Percentiles rank a stretch among this genome's conserved stretches.
Evolutionary conservation across 2,113 vertebrate genomes (phyloP).

Genomic region (Boulengeromyrus knoepffleri): DNA sequence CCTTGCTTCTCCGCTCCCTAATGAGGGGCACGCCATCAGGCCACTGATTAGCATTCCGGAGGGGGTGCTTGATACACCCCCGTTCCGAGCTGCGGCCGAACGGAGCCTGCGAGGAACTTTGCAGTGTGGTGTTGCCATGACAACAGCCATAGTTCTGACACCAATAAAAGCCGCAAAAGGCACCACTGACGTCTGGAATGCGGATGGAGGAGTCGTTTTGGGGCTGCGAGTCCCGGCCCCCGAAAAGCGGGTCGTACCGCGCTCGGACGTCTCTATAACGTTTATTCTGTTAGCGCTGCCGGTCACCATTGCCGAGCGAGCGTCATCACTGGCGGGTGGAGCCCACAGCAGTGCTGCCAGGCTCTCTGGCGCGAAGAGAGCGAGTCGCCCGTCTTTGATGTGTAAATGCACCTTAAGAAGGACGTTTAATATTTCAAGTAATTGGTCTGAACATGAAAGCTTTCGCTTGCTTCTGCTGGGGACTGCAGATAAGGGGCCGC

Average conservation of each 20-base stretch:
- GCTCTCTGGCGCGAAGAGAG: conserved; percentile 22
- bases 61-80: conserved; percentile 49
- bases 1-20: conserved; percentile 47
- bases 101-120: conserved; percentile 55
- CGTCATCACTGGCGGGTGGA: neutral
- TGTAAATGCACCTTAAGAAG: conserved; percentile 62
- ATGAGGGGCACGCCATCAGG: conserved; percentile 61
- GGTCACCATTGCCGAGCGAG: neutral
- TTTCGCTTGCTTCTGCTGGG: conserved; percentile 58
- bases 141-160: conserved; percentile 67
- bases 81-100: conserved; percentile 50
- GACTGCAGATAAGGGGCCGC: conserved; percentile 50
- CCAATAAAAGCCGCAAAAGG: conserved; percentile 47
- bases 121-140: conserved; percentile 65
- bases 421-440: conserved; percentile 63
- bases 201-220: conserved; percentile 42
- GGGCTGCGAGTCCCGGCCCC: conserved; percentile 26
- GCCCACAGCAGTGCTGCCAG: conserved; percentile 5
- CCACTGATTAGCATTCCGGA: conserved; percentile 62
- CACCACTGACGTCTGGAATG: conserved; percentile 54
- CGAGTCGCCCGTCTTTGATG: conserved; percentile 62
- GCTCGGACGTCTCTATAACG: neutral
- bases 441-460: conserved; percentile 61
- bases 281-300: neutral
- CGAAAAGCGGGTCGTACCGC: neutral